A percentile compares a stretch with the other conserved stretches of the same genome.
Evolutionary conservation across 2,797 vertebrate species (phyloP).

Genomic region (Lepidocolaptes lacrymiger): DNA sequence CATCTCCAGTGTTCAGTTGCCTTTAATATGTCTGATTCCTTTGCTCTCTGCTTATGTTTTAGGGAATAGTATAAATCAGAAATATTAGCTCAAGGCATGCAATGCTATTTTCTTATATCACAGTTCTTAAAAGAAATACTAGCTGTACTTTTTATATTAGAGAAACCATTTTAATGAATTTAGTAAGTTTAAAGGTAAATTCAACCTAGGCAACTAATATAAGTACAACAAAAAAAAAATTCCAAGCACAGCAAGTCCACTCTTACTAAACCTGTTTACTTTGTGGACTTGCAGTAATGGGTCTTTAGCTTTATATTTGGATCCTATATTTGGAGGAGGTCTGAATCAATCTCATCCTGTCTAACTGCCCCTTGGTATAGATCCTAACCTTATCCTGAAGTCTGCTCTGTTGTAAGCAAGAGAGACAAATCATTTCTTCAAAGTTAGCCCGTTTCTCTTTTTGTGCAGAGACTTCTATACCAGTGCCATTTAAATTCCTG

Average conservation of each 20-base stretch:
- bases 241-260: not conserved
- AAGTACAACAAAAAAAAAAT: not conserved
- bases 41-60: conserved; percentile 26
- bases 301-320: not conserved
- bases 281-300: not conserved
- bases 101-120: not conserved
- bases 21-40: conserved; percentile 44
- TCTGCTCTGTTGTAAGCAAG: not conserved
- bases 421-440: not conserved
- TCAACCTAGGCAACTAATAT: not conserved
- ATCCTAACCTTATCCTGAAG: not conserved
- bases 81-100: not conserved
- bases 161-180: not conserved
- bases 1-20: not conserved
- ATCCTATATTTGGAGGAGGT: not conserved
- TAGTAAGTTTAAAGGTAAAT: not conserved
- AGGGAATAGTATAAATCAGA: not conserved
- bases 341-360: not conserved
- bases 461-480: not conserved
- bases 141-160: not conserved
- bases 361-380: not conserved
- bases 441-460: not conserved
- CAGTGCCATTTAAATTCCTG: not conserved
- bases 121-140: not conserved
- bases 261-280: not conserved